Evolutionary conservation across 37 sponge, comb jelly and placozoan species (phyloP).

Genomic region (Chondrilla cf. caribensis): DNA sequence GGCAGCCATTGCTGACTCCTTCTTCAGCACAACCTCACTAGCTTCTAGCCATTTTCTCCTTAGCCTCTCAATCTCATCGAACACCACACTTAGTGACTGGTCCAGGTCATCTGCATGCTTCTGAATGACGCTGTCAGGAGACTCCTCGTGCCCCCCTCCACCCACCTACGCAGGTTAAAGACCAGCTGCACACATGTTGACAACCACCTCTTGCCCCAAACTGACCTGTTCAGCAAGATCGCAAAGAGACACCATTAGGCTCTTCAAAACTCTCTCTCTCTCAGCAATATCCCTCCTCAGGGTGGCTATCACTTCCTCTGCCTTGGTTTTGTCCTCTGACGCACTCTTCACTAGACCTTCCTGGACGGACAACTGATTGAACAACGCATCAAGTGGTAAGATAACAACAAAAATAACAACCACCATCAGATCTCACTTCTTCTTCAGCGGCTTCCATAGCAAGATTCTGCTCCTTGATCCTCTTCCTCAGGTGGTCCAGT

Average conservation of each 20-base stretch:
- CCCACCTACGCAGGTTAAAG: neutral
- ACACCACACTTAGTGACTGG: neutral
- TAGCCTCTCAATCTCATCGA: constrained; percentile 5
- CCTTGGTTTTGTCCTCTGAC: neutral
- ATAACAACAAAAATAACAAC: neutral
- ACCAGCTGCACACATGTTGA: neutral
- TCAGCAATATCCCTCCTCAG: neutral
- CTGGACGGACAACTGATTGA: neutral
- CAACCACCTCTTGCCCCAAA: neutral
- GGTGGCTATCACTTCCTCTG: neutral
- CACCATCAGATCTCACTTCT: neutral
- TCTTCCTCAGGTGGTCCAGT: neutral
- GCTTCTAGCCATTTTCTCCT: neutral
- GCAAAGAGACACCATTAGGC: neutral
- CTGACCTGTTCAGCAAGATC: neutral
- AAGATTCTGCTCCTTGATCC: neutral
- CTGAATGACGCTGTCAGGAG: neutral
- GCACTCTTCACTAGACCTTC: too few species aligned
- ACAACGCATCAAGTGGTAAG: neutral
- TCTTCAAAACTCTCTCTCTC: neutral
- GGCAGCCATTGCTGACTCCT: neutral
- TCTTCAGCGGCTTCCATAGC: neutral
- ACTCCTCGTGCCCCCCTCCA: neutral
- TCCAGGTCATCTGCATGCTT: neutral
- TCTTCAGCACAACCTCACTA: neutral